Conservation (phyloP, 2,888 invertebrate genomes). For the Ischnus inquisitorius region DNA sequence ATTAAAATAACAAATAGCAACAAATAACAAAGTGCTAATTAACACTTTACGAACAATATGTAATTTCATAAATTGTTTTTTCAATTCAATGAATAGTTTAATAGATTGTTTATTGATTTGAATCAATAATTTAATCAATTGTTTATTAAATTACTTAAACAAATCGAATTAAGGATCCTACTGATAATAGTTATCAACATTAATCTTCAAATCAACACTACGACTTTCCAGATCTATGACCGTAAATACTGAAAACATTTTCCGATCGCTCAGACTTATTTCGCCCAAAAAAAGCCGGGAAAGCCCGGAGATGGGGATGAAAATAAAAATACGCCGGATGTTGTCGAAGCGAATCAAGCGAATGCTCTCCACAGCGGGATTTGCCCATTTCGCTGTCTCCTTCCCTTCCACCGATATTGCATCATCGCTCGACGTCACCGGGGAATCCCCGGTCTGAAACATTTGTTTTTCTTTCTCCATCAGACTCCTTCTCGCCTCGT, state of each 20-base stretch:
- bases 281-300: slow-evolving; percentile 2
- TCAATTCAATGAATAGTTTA: too few species aligned
- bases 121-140: too few species aligned
- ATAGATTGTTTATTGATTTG: too few species aligned
- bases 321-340: slow-evolving; percentile 1
- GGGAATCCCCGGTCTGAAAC: not conserved
- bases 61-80: not conserved
- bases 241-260: not conserved
- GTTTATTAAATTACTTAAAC: too few species aligned
- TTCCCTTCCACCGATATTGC: slow-evolving; percentile 4
- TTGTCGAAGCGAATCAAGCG: slow-evolving; percentile 1
- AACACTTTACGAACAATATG: not conserved
- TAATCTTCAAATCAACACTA: not conserved
- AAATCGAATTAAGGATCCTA: too few species aligned
- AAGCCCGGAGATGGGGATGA: not conserved
- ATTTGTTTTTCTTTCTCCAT: not conserved
- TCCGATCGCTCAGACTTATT: not conserved
- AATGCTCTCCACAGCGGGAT: not conserved
- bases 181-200: not conserved
- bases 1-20: not conserved
- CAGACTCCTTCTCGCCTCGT: not conserved
- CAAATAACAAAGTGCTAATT: not conserved
- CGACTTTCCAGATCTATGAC: not conserved
- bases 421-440: not conserved
- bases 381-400: not conserved